Conservation (phyloP, 2,888 invertebrate genomes). For the Drosophila hamatofila region DNA sequence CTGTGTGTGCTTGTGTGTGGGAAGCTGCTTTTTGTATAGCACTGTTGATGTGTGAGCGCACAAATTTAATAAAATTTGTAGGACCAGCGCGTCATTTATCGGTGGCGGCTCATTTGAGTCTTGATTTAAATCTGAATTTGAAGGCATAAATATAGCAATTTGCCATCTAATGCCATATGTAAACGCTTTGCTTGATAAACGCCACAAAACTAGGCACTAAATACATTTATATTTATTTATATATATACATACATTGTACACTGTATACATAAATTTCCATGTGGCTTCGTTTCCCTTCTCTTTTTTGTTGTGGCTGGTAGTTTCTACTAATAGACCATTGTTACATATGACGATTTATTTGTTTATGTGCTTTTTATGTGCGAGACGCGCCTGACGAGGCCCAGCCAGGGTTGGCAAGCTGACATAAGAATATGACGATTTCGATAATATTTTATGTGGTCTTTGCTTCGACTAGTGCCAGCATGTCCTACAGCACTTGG, state of each 20-base stretch:
- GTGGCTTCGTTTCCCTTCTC: conserved; percentile 13
- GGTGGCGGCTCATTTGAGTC: conserved; percentile 52
- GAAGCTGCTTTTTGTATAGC: conserved; percentile 26
- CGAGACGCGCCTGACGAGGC: conserved; percentile 16
- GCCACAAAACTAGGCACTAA: conserved; percentile 53
- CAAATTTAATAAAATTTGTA: conserved; percentile 31
- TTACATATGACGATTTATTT: conserved; percentile 71
- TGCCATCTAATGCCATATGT: conserved; percentile 36
- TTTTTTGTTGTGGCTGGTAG: conserved; percentile 30
- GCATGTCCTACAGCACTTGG: conserved; percentile 14
- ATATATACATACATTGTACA: not conserved
- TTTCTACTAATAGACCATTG: conserved; percentile 58
- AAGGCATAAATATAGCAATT: conserved; percentile 47
- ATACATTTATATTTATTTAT: conserved; percentile 28
- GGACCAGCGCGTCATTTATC: conserved; percentile 32
- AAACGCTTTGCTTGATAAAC: conserved; percentile 51
- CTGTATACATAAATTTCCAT: conserved; percentile 25
- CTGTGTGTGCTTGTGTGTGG: conserved; percentile 11
- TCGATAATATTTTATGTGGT: conserved; percentile 77
- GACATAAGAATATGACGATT: conserved; percentile 54
- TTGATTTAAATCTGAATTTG: conserved; percentile 31
- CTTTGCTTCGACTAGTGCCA: conserved; percentile 39
- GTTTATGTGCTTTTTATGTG: conserved; percentile 70
- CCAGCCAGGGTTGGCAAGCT: conserved; percentile 32
- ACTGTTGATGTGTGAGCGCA: conserved; percentile 12